Base-by-base conservation (phyloP, 2,888 invertebrate species). In the Andrena praecox region DNA sequence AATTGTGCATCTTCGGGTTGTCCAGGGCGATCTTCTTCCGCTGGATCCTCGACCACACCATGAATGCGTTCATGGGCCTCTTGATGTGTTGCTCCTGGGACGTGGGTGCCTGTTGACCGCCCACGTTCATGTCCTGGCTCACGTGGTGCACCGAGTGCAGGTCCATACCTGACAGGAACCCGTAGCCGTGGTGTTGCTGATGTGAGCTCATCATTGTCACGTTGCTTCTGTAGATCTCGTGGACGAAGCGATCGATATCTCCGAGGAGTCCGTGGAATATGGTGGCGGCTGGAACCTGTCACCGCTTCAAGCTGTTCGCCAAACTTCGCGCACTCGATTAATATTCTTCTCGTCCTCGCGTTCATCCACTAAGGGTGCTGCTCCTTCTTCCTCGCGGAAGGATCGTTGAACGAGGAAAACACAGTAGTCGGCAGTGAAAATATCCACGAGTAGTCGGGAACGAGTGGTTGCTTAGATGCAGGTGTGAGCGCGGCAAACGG, bases 61-160 rank as follows among this genome's bases (percentile, higher is more conserved):
- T 99, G 94, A 99, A 99, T 0, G 99, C 99, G 95, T 99, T 99
- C 99, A 99, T 99, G 2, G 99, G 99, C 27, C 99, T 95, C 94
- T 99, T 99, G 92, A 99, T 98, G 94, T 98, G 98, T 10, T 96
- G 96, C 90, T 97, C 97, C 42, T 86, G 88, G 1, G 79, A 50
- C 6, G 27, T n/a, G 0, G 31, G 20, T 0, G 42, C 6, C 10
- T 82, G 87, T 1, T 85, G 89, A 2, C 31, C 16, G 6, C 73
- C 71, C 16, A 79, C 62, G 35, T 68, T 67, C 69, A 89, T 79
- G 8, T 90, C 90, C 67, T 88, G 86, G 3, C 68, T 70, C 78
- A 89, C 83, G 69, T 90, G 88, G 62, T 82, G 82, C 56, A 89
- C 79, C 5, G 88, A 74, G 66, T 89, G 89, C 35, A 92, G 52